phyloP scores from a whole-genome alignment of 1,140 invertebrate species.

The Lineus longissimus region DNA sequence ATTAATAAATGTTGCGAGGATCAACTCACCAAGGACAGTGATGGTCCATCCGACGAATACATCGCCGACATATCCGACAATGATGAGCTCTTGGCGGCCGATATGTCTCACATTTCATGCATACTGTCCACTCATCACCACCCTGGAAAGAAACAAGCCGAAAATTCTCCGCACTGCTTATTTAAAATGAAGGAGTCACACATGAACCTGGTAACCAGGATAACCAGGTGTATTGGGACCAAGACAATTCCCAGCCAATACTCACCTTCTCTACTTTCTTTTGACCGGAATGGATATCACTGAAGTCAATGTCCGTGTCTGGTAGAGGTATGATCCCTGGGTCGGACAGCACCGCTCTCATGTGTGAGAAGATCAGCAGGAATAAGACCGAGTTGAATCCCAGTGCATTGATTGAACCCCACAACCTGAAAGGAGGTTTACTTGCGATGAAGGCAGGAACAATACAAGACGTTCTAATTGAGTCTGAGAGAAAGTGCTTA shows the following conservation, averaged over 20 bases:
- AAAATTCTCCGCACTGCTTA: no score
- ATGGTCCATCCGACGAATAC: slow-evolving; percentile 86
- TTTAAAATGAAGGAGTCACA: no score
- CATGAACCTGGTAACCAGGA: no score
- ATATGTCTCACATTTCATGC: slow-evolving; percentile 83
- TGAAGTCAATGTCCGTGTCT: slow-evolving; percentile 75
- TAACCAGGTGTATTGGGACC: no score
- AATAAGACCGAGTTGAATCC: slow-evolving; percentile 78
- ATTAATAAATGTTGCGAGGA: no score
- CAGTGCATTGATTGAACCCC: slow-evolving; percentile 78
- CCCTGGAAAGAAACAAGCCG: no score
- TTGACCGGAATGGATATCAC: slow-evolving; percentile 70
- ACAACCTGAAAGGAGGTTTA: slow-evolving; percentile 65
- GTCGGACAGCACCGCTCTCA: slow-evolving; percentile 82
- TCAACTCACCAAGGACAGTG: slow-evolving; percentile 74
- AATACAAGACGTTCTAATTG: slow-evolving; percentile 9
- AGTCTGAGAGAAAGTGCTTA: neutral
- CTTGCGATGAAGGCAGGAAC: slow-evolving; percentile 1
- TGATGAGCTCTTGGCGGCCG: slow-evolving; percentile 84
- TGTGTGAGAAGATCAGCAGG: slow-evolving; percentile 71
- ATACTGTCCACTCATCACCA: slow-evolving; percentile 79
- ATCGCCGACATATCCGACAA: slow-evolving; percentile 83
- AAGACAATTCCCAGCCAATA: no score
- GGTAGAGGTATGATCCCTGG: slow-evolving; percentile 83
- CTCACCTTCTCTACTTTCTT: slow-evolving; percentile 15